phyloP scores from a whole-genome alignment of 2,113 vertebrate species.

The Elgaria multicarinata region DNA sequence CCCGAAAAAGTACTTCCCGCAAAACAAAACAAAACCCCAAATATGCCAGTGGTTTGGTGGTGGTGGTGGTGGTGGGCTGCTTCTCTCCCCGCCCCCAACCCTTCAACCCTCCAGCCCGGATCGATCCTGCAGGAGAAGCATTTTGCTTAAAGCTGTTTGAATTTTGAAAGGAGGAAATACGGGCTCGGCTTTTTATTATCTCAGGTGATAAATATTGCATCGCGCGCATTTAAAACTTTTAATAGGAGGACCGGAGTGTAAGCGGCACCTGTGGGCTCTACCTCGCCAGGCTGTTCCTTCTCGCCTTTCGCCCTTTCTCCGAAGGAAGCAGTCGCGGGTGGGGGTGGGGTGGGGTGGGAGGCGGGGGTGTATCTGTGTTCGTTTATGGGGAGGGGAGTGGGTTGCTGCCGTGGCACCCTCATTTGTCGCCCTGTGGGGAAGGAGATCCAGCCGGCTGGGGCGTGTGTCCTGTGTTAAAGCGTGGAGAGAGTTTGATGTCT shows the following conservation, averaged over 20 bases:
- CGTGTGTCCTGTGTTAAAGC: slow-evolving; percentile 27
- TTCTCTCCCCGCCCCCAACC: not conserved
- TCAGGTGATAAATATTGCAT: slow-evolving; percentile 82
- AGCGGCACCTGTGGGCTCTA: slow-evolving; percentile 41
- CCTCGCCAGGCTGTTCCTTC: not conserved
- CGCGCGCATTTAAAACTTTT: slow-evolving; percentile 72
- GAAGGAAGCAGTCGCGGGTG: too few relatives aligned
- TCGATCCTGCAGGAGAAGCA: slow-evolving; percentile 31
- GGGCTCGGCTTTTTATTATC: slow-evolving; percentile 71
- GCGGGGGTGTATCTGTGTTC: too few relatives aligned
- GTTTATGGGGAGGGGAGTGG: not conserved
- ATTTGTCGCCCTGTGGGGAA: not conserved
- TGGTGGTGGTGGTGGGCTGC: too few relatives aligned
- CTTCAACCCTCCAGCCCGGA: not conserved
- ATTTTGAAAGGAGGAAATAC: slow-evolving; percentile 67
- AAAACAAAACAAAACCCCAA: not conserved
- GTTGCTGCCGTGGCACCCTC: not conserved
- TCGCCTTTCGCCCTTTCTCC: not conserved
- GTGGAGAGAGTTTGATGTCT: slow-evolving; percentile 19
- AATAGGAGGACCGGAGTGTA: slow-evolving; percentile 62
- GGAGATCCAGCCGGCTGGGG: slow-evolving; percentile 7
- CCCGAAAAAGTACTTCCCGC: not conserved
- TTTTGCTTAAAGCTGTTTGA: slow-evolving; percentile 60
- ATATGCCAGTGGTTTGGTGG: not conserved
- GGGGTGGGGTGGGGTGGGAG: too few relatives aligned